Evolutionary conservation across 1,140 invertebrate genomes (phyloP).

Genomic region (Monomorium pharaonis): DNA sequence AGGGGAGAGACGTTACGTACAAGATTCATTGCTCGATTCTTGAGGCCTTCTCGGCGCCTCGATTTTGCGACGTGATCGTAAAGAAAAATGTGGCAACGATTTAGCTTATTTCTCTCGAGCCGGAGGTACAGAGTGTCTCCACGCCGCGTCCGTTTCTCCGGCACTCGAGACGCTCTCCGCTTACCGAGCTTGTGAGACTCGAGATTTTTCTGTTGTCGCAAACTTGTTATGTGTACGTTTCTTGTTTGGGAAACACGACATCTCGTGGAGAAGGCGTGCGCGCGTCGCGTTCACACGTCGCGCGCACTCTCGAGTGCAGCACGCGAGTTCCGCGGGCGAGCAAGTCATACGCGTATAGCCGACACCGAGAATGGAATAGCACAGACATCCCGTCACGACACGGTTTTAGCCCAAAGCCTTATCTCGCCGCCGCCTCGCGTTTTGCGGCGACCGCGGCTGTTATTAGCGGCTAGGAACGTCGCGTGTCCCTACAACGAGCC

Average conservation of each 20-base stretch:
- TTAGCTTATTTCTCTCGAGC: not conserved
- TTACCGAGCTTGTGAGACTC: not conserved
- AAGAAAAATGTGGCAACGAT: no score
- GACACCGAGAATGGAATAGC: constrained; percentile 63
- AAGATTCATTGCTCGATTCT: not conserved
- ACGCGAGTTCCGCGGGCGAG: constrained; percentile 47
- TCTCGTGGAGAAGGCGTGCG: not conserved
- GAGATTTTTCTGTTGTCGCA: not conserved
- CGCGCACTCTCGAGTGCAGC: constrained; percentile 55
- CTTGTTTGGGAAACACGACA: not conserved
- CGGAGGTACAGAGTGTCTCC: not conserved
- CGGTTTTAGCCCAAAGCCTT: constrained; percentile 74
- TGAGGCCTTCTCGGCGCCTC: not conserved
- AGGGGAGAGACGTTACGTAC: not conserved
- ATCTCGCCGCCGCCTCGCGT: constrained; percentile 73
- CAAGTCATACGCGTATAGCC: constrained; percentile 53
- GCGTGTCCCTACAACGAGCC: constrained; percentile 74
- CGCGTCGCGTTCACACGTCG: constrained; percentile 33
- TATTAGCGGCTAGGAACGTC: constrained; percentile 76
- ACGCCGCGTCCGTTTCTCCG: not conserved
- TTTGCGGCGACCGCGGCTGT: constrained; percentile 59
- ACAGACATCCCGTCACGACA: constrained; percentile 78
- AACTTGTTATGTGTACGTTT: constrained; percentile 8
- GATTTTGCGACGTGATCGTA: not conserved
- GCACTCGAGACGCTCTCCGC: not conserved